Conservation (phyloP, 2,797 vertebrate genomes). For the Pangasius djambal region DNA sequence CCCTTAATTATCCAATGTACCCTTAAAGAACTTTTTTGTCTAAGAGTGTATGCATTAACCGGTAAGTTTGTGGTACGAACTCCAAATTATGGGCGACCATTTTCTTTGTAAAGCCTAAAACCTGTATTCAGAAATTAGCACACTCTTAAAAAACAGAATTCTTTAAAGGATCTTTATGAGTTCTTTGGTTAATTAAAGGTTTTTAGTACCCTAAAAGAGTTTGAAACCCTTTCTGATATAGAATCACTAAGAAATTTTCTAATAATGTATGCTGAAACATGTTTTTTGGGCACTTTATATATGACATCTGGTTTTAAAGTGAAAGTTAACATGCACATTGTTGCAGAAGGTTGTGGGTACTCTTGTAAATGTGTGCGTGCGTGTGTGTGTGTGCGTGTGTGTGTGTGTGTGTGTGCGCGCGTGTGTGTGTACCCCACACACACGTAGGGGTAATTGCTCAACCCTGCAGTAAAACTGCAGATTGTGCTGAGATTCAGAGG, state of each 20-base stretch:
- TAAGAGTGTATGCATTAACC: neutral
- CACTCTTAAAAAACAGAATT: neutral
- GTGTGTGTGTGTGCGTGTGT: neutral
- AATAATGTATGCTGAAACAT: neutral
- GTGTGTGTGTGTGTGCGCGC: neutral
- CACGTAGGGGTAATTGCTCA: conserved; percentile 49
- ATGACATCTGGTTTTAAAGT: neutral
- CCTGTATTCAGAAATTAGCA: neutral
- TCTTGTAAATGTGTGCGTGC: neutral
- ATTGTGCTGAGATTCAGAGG: conserved; percentile 53
- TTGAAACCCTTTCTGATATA: neutral
- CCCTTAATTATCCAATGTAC: neutral
- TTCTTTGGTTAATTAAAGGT: neutral
- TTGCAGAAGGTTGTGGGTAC: neutral
- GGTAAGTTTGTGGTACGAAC: neutral
- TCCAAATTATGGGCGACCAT: neutral
- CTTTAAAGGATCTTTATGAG: neutral
- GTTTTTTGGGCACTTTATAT: neutral
- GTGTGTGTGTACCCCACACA: neutral
- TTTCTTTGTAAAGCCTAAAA: neutral
- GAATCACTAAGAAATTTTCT: neutral
- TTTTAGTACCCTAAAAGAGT: neutral
- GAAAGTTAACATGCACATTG: neutral
- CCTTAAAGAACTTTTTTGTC: neutral
- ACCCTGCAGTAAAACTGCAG: conserved; percentile 55